Percentiles rank a stretch among this genome's conserved stretches.
phyloP scores from a whole-genome alignment of 2,888 invertebrate genomes.

The Steinernema hermaphroditum region DNA sequence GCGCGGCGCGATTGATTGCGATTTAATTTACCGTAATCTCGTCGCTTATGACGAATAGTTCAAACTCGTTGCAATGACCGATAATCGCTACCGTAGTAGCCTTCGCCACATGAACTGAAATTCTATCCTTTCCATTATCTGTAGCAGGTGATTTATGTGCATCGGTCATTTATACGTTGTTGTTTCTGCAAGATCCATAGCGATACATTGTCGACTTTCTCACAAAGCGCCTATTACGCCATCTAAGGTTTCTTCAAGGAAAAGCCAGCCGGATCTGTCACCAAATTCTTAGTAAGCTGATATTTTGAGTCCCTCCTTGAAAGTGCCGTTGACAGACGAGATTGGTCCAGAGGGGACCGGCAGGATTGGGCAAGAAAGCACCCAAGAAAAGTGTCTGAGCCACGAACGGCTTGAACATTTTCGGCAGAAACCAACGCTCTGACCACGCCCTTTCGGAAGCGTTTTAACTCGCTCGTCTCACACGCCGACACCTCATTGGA shows the following conservation, averaged over 20 bases:
- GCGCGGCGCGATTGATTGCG: slow-evolving; percentile 26
- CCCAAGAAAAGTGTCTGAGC: not conserved
- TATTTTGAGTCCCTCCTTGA: not conserved
- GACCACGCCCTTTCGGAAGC: slow-evolving; percentile 4
- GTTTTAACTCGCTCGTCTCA: slow-evolving; percentile 12
- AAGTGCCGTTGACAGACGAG: slow-evolving; percentile 21
- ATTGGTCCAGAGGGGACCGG: slow-evolving; percentile 23
- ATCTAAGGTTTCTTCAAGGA: too few relatives aligned
- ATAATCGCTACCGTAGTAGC: too few relatives aligned
- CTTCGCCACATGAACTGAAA: too few relatives aligned
- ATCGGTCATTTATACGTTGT: too few relatives aligned
- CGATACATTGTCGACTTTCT: too few relatives aligned
- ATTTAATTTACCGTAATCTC: slow-evolving; percentile 25
- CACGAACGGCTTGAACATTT: not conserved
- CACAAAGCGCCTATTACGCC: too few relatives aligned
- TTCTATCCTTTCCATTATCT: too few relatives aligned
- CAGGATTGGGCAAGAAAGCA: not conserved
- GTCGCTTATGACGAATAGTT: not conserved
- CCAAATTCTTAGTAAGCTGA: not conserved
- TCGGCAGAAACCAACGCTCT: not conserved
- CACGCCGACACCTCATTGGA: slow-evolving; percentile 31
- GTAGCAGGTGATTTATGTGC: too few relatives aligned
- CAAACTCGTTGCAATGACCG: too few relatives aligned
- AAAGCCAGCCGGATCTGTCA: slow-evolving; percentile 7
- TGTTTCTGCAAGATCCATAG: too few relatives aligned